Evolutionary conservation across 2,113 vertebrate genomes (phyloP).

Genomic region (Tragelaphus imberbis): DNA sequence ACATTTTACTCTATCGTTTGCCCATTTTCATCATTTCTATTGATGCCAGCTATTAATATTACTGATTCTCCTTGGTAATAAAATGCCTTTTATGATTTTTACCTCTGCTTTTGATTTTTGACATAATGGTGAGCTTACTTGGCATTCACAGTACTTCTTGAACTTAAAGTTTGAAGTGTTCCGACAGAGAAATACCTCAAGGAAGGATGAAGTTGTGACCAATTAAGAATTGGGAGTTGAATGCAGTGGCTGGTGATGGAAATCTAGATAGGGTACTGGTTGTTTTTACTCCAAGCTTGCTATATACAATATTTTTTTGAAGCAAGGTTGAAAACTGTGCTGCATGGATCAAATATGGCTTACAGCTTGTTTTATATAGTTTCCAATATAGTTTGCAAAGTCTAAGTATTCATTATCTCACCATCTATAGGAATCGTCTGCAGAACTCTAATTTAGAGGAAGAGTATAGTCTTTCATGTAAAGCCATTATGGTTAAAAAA

Average conservation of each 20-base stretch:
- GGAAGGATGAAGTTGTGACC: background rate
- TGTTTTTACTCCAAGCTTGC: background rate
- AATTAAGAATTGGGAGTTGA: background rate
- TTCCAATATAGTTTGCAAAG: background rate
- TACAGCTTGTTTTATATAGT: background rate
- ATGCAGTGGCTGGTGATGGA: too few relatives aligned
- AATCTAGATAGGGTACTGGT: too few relatives aligned
- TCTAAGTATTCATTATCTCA: background rate
- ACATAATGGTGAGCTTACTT: background rate
- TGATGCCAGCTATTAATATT: background rate
- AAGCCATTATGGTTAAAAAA: background rate
- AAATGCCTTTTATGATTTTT: background rate
- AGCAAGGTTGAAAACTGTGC: background rate
- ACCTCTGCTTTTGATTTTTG: background rate
- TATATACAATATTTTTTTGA: background rate
- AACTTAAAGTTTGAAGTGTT: background rate
- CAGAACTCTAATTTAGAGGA: background rate
- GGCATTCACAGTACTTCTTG: background rate
- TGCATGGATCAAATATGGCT: background rate
- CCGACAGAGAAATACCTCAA: background rate
- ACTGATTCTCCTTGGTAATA: background rate
- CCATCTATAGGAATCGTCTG: background rate
- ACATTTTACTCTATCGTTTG: background rate
- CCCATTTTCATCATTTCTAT: background rate
- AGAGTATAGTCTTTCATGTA: background rate